Evolutionary conservation across 2,113 vertebrate species (phyloP), one percentile per base, ranked within the genome.

Genomic region (Microtus ochrogaster): DNA sequence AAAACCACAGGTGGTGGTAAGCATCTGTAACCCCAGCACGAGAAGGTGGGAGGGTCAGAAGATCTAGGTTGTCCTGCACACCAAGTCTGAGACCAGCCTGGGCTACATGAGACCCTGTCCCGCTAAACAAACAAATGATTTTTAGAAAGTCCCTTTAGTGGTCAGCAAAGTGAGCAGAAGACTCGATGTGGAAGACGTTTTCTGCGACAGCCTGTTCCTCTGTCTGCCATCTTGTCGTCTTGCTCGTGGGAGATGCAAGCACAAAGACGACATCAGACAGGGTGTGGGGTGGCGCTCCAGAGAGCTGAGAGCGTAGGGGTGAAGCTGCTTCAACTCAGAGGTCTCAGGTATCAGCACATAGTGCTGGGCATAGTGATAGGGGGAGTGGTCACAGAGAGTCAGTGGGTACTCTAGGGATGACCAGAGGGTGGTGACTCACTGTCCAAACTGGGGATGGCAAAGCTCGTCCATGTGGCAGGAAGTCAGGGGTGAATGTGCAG

Each of bases 201-300:
- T 13, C 88, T 84, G 26, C 19, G 41, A 68, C 76, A 55, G 79
- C 70, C 72, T 92, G 78, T 70, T 95, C 82, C 92, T 73, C 49
- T 65, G 55, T 84, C 82, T 96, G 68, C 47, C 85, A 65, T 52
- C 55, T 76, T 65, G 19, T 26, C 72, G 30, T 66, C 65, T 81
- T 55, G 22, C 19, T 94, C n/a, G 87, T 83, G 89, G 89, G 41
- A 28, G 61, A 78, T 55, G 47, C n/a, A 66, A 61, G 72, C 78
- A 78, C 19, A 47, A 36, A 4, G 19, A 47, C 0, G 17, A 95
- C 61, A 39, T 28, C 63, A n/a, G 65, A 78, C 28, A 47, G 9
- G n/a, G 22, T 33, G 70, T 61, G 47, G 70, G 49, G 86, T 2
- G n/a, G 55, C 70, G 41, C 90, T n/a, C 73, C 21, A n/a, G 6